Evolutionary conservation across 2,888 invertebrate genomes (phyloP).

Genomic region (Himalopsyche japonica): DNA sequence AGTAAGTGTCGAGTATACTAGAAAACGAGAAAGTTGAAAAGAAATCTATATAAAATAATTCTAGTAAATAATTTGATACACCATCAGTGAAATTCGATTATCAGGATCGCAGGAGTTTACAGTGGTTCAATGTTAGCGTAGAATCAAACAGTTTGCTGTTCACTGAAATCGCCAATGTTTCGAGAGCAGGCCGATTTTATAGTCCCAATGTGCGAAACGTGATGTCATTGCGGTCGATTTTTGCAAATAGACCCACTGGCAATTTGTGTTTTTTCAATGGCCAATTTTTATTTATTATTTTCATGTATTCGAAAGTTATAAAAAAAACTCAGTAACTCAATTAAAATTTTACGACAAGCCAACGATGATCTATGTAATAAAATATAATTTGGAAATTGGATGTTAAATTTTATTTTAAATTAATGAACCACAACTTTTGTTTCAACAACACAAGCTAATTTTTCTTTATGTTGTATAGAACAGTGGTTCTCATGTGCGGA

Average conservation of each 20-base stretch:
- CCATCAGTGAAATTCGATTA: no score
- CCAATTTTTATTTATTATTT: background rate
- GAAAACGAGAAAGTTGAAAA: no score
- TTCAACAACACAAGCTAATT: no score
- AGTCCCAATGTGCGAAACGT: background rate
- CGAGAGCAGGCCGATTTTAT: background rate
- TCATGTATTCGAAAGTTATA: background rate
- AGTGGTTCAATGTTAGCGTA: background rate
- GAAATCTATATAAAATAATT: no score
- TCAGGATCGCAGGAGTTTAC: background rate
- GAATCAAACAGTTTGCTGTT: background rate
- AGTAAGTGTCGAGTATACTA: no score
- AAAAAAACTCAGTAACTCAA: background rate
- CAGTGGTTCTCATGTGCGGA: no score
- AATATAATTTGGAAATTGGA: no score
- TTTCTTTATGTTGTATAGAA: no score
- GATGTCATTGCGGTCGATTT: background rate
- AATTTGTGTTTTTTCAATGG: background rate
- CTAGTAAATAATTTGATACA: no score
- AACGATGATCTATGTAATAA: background rate
- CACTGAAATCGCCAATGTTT: background rate
- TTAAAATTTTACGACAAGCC: background rate
- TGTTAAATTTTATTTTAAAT: no score
- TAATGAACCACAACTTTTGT: no score
- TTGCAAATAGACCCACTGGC: background rate